Evolutionary conservation across 2,888 invertebrate genomes (phyloP).

Genomic region (Lissonota sp.): DNA sequence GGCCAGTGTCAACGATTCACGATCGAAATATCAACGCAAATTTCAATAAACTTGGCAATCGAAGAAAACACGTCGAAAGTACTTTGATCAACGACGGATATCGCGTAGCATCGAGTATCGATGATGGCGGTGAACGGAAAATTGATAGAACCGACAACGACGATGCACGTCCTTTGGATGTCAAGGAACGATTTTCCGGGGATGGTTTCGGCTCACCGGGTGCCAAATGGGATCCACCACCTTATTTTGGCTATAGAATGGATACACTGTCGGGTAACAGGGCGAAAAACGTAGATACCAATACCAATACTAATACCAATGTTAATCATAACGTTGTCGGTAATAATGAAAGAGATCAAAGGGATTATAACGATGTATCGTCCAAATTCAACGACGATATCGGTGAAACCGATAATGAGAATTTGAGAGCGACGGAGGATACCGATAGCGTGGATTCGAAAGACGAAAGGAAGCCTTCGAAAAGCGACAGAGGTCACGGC

Average conservation of each 20-base stretch:
- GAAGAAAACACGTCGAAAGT: neutral
- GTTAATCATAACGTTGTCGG: neutral
- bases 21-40: neutral
- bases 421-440: neutral
- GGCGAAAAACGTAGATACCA: neutral
- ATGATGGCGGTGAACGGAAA: neutral
- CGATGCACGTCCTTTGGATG: neutral
- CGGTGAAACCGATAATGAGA: too few relatives aligned
- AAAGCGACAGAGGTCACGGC: neutral
- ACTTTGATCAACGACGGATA: too few relatives aligned
- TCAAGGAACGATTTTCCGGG: neutral
- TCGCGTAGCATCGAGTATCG: neutral
- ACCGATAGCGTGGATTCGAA: neutral
- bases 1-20: neutral
- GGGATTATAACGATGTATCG: neutral
- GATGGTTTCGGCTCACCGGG: neutral
- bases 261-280: neutral
- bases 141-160: neutral
- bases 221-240: constrained; percentile 1
- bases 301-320: constrained; percentile 22
- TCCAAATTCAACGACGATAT: neutral
- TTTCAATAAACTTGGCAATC: neutral
- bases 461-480: neutral
- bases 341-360: neutral
- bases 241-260: neutral